Percentiles rank a stretch among this genome's conserved stretches.
Conservation (phyloP, 2,888 invertebrate species). For the Drosophila anomalata region DNA sequence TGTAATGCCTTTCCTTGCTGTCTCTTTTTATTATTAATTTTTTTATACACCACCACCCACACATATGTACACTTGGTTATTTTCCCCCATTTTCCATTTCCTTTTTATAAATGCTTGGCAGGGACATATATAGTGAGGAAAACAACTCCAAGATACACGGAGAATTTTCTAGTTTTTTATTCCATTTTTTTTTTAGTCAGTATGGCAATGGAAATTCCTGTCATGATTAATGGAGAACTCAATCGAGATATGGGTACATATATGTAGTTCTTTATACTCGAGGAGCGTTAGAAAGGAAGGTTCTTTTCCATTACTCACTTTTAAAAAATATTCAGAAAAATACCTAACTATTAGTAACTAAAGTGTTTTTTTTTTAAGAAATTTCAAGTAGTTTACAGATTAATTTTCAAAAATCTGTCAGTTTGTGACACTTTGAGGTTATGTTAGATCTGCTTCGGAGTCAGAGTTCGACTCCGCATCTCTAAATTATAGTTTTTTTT, state of each 20-base stretch:
- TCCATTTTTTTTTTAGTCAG: constrained; percentile 2
- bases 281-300: background rate
- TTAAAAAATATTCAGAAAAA: background rate
- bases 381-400: too few species aligned
- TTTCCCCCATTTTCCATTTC: constrained; percentile 31
- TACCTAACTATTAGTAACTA: background rate
- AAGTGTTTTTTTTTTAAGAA: too few species aligned
- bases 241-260: constrained; percentile 27
- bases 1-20: constrained; percentile 23
- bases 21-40: constrained; percentile 46
- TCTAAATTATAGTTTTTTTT: too few species aligned
- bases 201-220: constrained; percentile 7
- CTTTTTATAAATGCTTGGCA: constrained; percentile 38
- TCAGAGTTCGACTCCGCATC: too few species aligned
- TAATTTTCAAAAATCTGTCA: too few species aligned
- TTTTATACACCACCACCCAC: constrained; percentile 29
- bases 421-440: too few species aligned
- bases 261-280: background rate
- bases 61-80: constrained; percentile 23
- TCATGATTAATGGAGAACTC: constrained; percentile 40
- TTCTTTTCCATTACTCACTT: background rate
- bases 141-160: constrained; percentile 37
- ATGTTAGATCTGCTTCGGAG: too few species aligned
- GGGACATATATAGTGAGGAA: constrained; percentile 15
- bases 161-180: constrained; percentile 12